Evolutionary conservation across 2,888 invertebrate genomes (phyloP).

Genomic region (Petrolisthes manimaculis): DNA sequence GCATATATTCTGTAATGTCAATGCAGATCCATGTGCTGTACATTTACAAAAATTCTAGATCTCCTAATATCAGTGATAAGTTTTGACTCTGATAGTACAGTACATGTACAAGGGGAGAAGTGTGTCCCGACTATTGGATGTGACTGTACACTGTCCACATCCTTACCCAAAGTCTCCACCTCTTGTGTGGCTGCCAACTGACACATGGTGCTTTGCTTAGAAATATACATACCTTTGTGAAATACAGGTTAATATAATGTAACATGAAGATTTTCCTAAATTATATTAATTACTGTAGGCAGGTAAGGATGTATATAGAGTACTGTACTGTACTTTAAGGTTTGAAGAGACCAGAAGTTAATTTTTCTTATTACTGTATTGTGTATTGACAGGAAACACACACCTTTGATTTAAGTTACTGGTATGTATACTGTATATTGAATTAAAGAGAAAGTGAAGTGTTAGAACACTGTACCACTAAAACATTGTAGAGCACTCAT

Average conservation of each 20-base stretch:
- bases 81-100: no score
- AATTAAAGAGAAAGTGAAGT: background rate
- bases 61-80: no score
- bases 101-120: no score
- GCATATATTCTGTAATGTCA: no score
- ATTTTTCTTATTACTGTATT: background rate
- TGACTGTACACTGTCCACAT: no score
- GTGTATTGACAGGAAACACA: conserved; percentile 7
- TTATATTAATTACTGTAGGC: background rate
- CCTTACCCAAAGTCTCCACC: background rate
- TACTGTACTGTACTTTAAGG: conserved; percentile 1
- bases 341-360: background rate
- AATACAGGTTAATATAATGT: background rate
- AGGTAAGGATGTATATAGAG: background rate
- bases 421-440: background rate
- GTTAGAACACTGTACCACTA: background rate
- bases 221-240: background rate
- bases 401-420: background rate
- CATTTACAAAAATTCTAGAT: no score
- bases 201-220: background rate
- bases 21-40: no score
- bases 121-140: no score
- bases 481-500: no score
- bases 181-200: background rate
- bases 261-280: background rate